These are phyloP conservation scores for Melieria omissa DNA, from an alignment of 2,888 invertebrate species.

Conservation along the genomic window DNA sequence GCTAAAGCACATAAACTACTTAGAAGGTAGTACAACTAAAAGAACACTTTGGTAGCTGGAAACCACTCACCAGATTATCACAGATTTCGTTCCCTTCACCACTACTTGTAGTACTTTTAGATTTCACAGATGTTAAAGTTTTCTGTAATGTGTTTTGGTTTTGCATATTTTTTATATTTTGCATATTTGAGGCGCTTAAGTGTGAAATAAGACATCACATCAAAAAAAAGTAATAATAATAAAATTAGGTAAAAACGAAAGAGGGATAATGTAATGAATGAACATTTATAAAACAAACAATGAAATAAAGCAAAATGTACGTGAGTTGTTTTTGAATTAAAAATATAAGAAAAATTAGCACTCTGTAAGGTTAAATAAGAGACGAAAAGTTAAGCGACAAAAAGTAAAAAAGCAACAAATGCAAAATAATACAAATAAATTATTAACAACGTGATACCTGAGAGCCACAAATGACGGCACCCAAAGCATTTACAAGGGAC, in stretches of 20 bases:
- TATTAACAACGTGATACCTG: conserved; percentile 65
- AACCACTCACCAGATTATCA: conserved; percentile 67
- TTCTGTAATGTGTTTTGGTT: conserved; percentile 61
- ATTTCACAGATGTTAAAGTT: conserved; percentile 61
- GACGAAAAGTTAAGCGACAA: background rate
- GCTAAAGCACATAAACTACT: background rate
- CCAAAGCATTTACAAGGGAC: conserved; percentile 69
- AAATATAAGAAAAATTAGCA: conserved; percentile 5
- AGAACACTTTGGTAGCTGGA: conserved; percentile 12
- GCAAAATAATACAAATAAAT: conserved; percentile 3
- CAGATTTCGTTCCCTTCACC: conserved; percentile 65
- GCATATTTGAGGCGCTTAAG: conserved; percentile 33
- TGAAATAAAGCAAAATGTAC: conserved; percentile 28
- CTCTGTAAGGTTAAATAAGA: background rate
- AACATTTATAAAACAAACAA: conserved; percentile 29
- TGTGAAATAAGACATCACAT: conserved; percentile 34
- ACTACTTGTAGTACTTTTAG: conserved; percentile 62
- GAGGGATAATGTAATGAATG: conserved; percentile 18
- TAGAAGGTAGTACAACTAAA: conserved; percentile 25
- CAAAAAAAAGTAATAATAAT: conserved; percentile 33
- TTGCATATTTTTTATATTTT: conserved; percentile 38
- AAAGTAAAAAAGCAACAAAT: conserved; percentile 3
- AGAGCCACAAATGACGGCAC: conserved; percentile 71
- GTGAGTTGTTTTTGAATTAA: background rate
- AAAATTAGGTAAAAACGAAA: conserved; percentile 28